Conservation (phyloP, 2,797 vertebrate genomes). For the Xenentodon cancila region DNA sequence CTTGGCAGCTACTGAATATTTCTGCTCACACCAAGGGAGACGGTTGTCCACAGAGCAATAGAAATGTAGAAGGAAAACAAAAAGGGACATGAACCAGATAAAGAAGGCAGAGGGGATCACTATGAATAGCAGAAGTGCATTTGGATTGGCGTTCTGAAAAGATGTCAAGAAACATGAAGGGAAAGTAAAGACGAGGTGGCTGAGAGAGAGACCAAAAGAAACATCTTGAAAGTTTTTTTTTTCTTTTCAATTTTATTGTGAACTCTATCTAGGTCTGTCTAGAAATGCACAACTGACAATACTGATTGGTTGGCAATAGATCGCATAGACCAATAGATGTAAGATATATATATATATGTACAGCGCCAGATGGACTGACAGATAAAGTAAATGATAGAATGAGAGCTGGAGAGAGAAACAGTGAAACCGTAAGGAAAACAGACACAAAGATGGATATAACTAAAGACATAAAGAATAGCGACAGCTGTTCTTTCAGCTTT, state of each 20-base stretch:
- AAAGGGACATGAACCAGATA: background rate
- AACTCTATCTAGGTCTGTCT: background rate
- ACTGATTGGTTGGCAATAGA: constrained; percentile 5
- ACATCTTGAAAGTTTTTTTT: background rate
- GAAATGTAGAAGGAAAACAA: constrained; percentile 13
- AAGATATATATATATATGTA: constrained; percentile 46
- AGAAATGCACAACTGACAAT: constrained; percentile 8
- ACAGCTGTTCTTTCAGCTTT: constrained; percentile 20
- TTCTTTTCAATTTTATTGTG: background rate
- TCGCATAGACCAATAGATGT: constrained; percentile 9
- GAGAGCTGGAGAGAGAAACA: constrained; percentile 23
- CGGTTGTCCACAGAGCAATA: constrained; percentile 2
- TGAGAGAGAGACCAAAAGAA: constrained; percentile 1
- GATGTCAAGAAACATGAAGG: background rate
- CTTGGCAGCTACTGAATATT: constrained; percentile 45
- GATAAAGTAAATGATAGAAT: constrained; percentile 28
- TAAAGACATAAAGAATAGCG: constrained; percentile 41
- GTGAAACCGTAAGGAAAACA: constrained; percentile 26
- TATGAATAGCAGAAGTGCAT: constrained; percentile 1
- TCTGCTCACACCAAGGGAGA: constrained; percentile 1
- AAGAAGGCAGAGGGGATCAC: background rate
- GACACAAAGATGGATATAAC: constrained; percentile 42
- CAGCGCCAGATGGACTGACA: constrained; percentile 50
- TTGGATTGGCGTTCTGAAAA: constrained; percentile 6
- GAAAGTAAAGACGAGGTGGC: background rate